These are phyloP conservation scores for Anoncus sp. DNA, from an alignment of 2,888 invertebrate species.

Conservation along the genomic window DNA sequence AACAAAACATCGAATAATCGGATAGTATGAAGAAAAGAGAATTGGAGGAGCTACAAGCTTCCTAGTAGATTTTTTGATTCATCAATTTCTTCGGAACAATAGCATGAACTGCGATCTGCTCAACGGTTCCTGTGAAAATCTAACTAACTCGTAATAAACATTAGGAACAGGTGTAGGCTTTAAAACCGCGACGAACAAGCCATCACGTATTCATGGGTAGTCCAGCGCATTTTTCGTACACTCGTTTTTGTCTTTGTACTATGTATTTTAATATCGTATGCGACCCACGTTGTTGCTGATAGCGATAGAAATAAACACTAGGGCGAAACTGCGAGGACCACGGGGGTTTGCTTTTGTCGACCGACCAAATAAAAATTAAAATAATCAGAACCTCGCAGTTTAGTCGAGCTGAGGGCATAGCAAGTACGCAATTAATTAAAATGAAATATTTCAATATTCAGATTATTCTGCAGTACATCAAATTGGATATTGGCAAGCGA, in stretches of 20 bases:
- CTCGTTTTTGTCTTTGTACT: slow-evolving; percentile 9
- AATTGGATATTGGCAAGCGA: not conserved
- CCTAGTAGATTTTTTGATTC: slow-evolving; percentile 22
- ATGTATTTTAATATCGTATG: slow-evolving; percentile 73
- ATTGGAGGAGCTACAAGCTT: slow-evolving; percentile 2
- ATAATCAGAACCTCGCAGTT: slow-evolving; percentile 45
- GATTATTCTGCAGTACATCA: not conserved
- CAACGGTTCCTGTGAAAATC: slow-evolving; percentile 42
- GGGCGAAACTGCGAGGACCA: slow-evolving; percentile 17
- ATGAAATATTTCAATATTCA: slow-evolving; percentile 29
- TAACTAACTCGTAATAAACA: slow-evolving; percentile 63
- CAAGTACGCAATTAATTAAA: slow-evolving; percentile 13
- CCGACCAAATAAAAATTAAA: slow-evolving; percentile 43
- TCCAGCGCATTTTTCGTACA: too few relatives aligned
- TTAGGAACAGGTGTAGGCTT: slow-evolving; percentile 57
- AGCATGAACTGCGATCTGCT: slow-evolving; percentile 33
- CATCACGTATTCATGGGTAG: not conserved
- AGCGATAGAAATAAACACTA: slow-evolving; percentile 51
- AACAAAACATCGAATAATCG: not conserved
- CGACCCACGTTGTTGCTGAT: slow-evolving; percentile 65
- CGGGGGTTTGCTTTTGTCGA: slow-evolving; percentile 42
- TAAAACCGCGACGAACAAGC: not conserved
- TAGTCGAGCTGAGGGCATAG: not conserved
- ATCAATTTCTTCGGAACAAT: slow-evolving; percentile 39
- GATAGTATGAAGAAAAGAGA: not conserved